phyloP scores from a whole-genome alignment of 2,113 vertebrate genomes.

The Todiramphus saurophagus region DNA sequence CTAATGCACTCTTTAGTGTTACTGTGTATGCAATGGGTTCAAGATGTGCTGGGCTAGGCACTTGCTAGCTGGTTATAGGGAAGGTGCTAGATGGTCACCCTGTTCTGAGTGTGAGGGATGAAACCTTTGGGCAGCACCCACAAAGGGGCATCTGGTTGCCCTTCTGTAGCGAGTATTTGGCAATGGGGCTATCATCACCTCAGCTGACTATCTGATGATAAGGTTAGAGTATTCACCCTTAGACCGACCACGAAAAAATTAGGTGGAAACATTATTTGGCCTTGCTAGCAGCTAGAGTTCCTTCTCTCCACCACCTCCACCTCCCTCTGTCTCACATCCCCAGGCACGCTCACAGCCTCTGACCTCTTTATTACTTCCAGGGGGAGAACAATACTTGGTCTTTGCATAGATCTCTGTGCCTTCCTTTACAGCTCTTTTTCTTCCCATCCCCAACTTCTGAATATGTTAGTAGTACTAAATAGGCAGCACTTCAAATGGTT shows the following conservation, averaged over 20 bases:
- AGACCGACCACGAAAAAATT: neutral
- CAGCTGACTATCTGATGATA: neutral
- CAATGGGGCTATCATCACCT: rapidly evolving
- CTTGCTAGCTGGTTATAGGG: neutral
- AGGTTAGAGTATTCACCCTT: neutral
- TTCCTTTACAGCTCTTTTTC: neutral
- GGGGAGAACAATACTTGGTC: neutral
- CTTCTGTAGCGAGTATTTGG: neutral
- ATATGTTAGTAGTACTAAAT: conserved; percentile 18
- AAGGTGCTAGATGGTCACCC: rapidly evolving
- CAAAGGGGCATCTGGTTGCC: neutral
- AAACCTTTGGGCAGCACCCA: neutral
- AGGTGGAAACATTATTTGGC: neutral
- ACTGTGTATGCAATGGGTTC: neutral
- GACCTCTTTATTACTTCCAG: neutral
- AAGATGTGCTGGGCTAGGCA: rapidly evolving
- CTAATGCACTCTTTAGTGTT: neutral
- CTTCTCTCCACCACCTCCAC: neutral
- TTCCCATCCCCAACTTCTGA: neutral
- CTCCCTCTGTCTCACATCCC: neutral
- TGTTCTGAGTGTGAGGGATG: rapidly evolving
- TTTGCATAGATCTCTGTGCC: neutral
- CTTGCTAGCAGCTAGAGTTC: neutral
- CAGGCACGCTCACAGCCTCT: neutral
- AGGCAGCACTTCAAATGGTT: conserved; percentile 59